phyloP scores from a whole-genome alignment of 2,797 vertebrate species.

The Todus mexicanus region DNA sequence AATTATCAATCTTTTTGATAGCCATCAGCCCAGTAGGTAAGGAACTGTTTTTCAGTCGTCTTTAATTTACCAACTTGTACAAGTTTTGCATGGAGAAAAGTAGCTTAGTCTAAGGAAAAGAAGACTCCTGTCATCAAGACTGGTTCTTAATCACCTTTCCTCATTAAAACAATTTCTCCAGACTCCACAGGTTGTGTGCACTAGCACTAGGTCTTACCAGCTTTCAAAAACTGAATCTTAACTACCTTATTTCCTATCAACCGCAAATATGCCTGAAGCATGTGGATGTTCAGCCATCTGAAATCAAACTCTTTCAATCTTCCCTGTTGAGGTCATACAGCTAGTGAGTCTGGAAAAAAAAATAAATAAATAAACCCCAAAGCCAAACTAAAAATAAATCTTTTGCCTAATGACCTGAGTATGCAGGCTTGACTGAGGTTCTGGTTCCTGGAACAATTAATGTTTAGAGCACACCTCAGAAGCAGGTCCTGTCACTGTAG shows the following conservation, averaged over 20 bases:
- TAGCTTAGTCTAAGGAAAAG: not conserved
- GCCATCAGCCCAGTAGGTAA: not conserved
- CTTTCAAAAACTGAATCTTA: not conserved
- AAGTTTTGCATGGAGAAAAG: not conserved
- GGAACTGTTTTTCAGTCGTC: not conserved
- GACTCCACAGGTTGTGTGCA: not conserved
- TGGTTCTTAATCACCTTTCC: not conserved
- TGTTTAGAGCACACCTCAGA: not conserved
- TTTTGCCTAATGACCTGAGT: slow-evolving; percentile 9
- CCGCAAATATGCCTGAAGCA: not conserved
- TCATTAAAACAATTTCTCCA: not conserved
- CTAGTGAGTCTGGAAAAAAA: not conserved
- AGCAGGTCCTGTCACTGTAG: not conserved
- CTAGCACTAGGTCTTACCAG: not conserved
- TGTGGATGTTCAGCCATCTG: not conserved
- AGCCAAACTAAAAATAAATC: not conserved
- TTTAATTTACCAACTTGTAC: not conserved
- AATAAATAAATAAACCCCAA: too few relatives aligned
- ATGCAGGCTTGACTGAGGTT: not conserved
- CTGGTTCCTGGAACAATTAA: not conserved
- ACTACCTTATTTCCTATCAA: not conserved
- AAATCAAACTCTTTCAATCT: not conserved
- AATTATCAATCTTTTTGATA: not conserved
- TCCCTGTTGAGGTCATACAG: not conserved
- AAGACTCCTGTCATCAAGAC: not conserved